Conservation (phyloP, 2,888 invertebrate species). For the Temnothorax rugatulus region DNA sequence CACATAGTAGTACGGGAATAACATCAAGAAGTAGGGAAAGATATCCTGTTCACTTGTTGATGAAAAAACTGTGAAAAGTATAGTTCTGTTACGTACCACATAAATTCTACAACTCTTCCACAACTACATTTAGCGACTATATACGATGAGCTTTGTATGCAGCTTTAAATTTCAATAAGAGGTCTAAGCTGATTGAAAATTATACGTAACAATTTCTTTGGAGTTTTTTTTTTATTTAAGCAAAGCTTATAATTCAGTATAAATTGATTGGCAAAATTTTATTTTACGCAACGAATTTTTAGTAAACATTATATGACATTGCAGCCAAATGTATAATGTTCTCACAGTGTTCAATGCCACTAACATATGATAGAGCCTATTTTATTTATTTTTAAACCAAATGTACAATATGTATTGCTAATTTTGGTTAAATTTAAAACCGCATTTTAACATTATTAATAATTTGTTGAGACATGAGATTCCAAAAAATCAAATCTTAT, state of each 20-base stretch:
- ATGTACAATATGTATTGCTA: neutral
- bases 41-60: conserved; percentile 79
- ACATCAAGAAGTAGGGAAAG: conserved; percentile 67
- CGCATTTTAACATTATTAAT: conserved; percentile 40
- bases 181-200: neutral
- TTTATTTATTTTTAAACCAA: conserved; percentile 29
- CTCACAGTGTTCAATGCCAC: neutral
- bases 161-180: conserved; percentile 17
- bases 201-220: neutral
- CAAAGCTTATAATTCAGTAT: neutral
- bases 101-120: conserved; percentile 21
- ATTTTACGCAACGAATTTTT: neutral
- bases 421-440: conserved; percentile 32
- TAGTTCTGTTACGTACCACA: conserved; percentile 12
- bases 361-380: neutral
- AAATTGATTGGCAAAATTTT: neutral
- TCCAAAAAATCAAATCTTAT: neutral
- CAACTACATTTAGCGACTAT: conserved; percentile 51
- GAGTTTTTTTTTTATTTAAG: neutral
- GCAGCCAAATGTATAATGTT: neutral
- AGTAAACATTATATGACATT: neutral
- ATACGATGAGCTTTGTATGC: conserved; percentile 41
- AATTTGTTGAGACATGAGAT: conserved; percentile 14
- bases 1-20: conserved; percentile 55
- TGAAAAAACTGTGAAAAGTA: conserved; percentile 76